Base-by-base conservation (phyloP, 2,113 vertebrate species). In the Polypterus bichir region DNA sequence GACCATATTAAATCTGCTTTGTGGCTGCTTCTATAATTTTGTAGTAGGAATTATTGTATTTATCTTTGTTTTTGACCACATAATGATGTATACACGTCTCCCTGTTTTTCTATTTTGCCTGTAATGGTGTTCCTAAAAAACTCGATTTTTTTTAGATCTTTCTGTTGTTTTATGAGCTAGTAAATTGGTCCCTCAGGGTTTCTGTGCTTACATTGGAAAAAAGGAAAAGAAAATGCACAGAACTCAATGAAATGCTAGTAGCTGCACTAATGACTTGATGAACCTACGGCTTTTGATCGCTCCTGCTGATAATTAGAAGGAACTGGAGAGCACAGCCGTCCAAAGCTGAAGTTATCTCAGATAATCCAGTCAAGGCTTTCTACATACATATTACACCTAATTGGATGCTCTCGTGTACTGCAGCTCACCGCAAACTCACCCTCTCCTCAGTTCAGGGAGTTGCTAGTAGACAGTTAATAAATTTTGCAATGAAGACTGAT, bases 141-240 rank as follows among this genome's bases (percentile, higher is more conserved):
- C 52, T 62, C 4, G 49, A 48, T 59, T 48, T 53, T 62, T 27
- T 47, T 61, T 59, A 70, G 73, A 76, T 74, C 73, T 81, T 81
- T 70, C 70, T 80, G 74, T 76, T 70, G 73, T 80, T 79, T 79
- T 77, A 72, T 70, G 73, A 71, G 58, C 66, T 72, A 67, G 76
- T 82, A 86, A 85, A 83, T 83, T 85, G 79, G 77, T 76, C 78
- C 82, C 82, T 77, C 56, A 71, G 81, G 84, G 81, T 64, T 71
- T 78, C 78, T 61, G 49, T 68, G 64, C 70, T 79, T 73, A 76
- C 76, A 79, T 74, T 69, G 75, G 72, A 76, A 73, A 60, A 57
- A 69, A 59, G 68, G 70, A 71, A 68, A 64, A 62, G 54, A 59
- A 55, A 10, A 47, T 8, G 45, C 61, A 68, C 64, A 64, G 71